These are phyloP conservation scores for Leptopilina drosophilae DNA, from an alignment of 2,888 invertebrate species.

Conservation along the genomic window DNA sequence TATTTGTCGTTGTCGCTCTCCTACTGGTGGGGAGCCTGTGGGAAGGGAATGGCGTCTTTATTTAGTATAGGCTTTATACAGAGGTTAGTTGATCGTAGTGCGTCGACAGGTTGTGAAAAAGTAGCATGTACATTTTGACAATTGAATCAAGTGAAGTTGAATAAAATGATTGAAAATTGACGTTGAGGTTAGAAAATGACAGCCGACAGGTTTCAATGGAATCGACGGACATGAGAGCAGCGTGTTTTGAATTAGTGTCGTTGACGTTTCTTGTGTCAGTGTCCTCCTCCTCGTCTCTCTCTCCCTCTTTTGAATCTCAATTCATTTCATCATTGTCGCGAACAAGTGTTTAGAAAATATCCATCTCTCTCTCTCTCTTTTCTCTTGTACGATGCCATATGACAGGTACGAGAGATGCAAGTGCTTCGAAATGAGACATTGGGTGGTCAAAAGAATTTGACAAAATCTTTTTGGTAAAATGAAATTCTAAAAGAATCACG, in stretches of 20 bases:
- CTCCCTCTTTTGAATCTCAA: conserved; percentile 2
- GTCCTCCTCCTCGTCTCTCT: conserved; percentile 27
- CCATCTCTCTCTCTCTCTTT: conserved; percentile 28
- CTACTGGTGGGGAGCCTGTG: conserved; percentile 38
- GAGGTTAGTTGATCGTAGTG: conserved; percentile 48
- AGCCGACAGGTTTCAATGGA: conserved; percentile 12
- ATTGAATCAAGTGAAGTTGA: not conserved
- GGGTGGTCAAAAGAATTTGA: not conserved
- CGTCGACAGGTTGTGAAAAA: conserved; percentile 38
- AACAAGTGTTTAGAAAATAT: conserved; percentile 17
- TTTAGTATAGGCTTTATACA: conserved; percentile 46
- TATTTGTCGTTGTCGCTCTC: conserved; percentile 7
- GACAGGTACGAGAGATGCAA: conserved; percentile 47
- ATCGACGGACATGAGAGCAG: conserved; percentile 24
- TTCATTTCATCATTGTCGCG: conserved; percentile 33
- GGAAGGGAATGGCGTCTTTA: conserved; percentile 55
- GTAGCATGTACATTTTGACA: not conserved
- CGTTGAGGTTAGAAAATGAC: conserved; percentile 16
- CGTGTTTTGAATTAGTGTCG: conserved; percentile 43
- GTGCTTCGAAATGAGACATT: conserved; percentile 5
- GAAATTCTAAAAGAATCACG: conserved; percentile 21
- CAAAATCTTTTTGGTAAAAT: not conserved
- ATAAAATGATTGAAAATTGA: not conserved
- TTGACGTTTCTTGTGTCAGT: conserved; percentile 50
- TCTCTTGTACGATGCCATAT: conserved; percentile 47